Percentiles rank a stretch among this genome's conserved stretches.
Evolutionary conservation across 2,797 vertebrate genomes (phyloP).

Genomic region (Platyrinchus mystaceus): DNA sequence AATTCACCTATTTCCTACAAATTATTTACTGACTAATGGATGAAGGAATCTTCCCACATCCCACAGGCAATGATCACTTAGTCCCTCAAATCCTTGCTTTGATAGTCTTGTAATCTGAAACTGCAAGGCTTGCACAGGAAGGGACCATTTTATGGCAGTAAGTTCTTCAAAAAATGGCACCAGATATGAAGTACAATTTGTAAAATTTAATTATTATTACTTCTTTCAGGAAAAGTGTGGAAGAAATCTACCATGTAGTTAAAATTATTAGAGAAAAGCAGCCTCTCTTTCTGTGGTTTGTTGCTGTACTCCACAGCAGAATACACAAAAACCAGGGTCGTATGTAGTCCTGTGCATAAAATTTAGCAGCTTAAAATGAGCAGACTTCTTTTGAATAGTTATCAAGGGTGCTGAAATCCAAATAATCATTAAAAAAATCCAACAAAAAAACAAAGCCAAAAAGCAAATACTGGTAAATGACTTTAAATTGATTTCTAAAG

Average conservation of each 20-base stretch:
- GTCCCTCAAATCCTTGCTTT: neutral
- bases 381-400: neutral
- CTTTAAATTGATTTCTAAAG: neutral
- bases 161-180: neutral
- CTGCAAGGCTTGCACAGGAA: neutral
- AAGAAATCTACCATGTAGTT: neutral
- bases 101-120: neutral
- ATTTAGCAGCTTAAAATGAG: neutral
- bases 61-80: neutral
- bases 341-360: neutral
- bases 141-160: neutral
- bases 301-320: neutral
- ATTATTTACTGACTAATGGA: neutral
- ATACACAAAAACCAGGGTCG: neutral
- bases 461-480: neutral
- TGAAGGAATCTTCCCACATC: neutral
- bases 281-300: neutral
- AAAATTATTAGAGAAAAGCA: neutral
- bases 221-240: neutral
- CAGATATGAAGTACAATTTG: neutral
- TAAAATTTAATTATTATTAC: neutral
- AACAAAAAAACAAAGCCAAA: neutral
- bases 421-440: neutral
- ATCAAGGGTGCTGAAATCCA: neutral
- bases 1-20: neutral